Base-by-base conservation (phyloP, 2,113 vertebrate species). In the Channa argus region DNA sequence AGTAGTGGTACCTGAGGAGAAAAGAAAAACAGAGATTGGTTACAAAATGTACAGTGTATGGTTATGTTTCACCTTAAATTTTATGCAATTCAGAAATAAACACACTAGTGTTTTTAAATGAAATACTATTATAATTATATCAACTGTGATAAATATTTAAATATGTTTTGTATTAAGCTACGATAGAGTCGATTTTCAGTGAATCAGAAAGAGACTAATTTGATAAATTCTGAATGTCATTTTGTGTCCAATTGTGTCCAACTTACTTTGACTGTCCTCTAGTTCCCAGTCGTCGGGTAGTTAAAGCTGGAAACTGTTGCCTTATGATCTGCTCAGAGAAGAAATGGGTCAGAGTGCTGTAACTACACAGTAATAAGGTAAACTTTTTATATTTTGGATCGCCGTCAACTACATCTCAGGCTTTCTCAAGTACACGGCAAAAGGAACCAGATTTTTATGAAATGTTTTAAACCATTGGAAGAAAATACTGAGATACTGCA, bases 181-280 rank as follows among this genome's bases (percentile, higher is more conserved):
- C 24, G 24, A 1, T 24, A 24, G 24, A 24, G 1, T 24, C 1
- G 24, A 24, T 24, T 1, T 24, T 24, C 24, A 24, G 1, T 24
- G 24, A 24, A 24, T 24, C 24, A 24, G 24, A 24, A 24, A 24
- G 24, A 24, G 24, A 24, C 24, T 24, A 24, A 24, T 24, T 24
- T 24, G 24, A 24, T 24, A 24, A 24, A 24, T 24, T 24, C 24
- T 24, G 24, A 24, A 24, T 24, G 24, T 24, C 24, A 24, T 24
- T 24, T 24, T 24, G 24, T 24, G 24, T 24, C 24, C 24, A 24
- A 24, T 24, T 24, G 24, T 24, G 24, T 24, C 24, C 62, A 85
- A 86, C 97, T 96, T 95, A 99, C 98, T 99, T 99, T 37, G 98
- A 99, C 86, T 99, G 98, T 71, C 98, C 98, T 91, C 98, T 95